A percentile compares a stretch with the other conserved stretches of the same genome.
Conservation (phyloP, 2,113 vertebrate species). For the Chaenocephalus aceratus region DNA sequence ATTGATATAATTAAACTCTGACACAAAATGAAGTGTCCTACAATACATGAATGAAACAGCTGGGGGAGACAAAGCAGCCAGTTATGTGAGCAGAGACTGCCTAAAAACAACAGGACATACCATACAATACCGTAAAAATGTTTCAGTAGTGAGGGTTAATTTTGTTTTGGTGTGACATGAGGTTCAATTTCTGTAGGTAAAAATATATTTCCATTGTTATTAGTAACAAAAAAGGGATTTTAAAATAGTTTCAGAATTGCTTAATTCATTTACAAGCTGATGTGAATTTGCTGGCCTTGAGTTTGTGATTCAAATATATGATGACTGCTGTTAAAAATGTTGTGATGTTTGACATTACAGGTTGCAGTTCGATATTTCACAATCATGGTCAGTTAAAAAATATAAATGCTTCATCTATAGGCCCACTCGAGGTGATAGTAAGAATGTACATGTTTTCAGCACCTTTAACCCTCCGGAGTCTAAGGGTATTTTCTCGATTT, state of each 20-base stretch:
- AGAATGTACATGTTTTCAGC: too few species aligned
- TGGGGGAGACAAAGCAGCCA: background rate
- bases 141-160: background rate
- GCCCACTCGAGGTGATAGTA: too few species aligned
- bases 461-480: too few species aligned
- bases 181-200: background rate
- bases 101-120: background rate
- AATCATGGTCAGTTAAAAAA: background rate
- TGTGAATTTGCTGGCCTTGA: background rate
- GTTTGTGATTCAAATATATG: background rate
- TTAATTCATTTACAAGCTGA: background rate
- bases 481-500: too few species aligned
- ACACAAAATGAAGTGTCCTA: background rate
- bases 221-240: background rate
- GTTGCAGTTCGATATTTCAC: too few species aligned
- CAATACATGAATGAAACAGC: conserved; percentile 7
- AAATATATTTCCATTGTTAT: background rate
- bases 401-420: background rate
- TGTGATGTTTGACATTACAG: background rate
- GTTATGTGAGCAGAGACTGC: background rate
- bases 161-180: background rate
- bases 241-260: background rate
- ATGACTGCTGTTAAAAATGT: background rate
- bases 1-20: background rate
- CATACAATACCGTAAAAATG: background rate